phyloP scores from a whole-genome alignment of 2,797 vertebrate genomes.

The Clarias platycephalus region DNA sequence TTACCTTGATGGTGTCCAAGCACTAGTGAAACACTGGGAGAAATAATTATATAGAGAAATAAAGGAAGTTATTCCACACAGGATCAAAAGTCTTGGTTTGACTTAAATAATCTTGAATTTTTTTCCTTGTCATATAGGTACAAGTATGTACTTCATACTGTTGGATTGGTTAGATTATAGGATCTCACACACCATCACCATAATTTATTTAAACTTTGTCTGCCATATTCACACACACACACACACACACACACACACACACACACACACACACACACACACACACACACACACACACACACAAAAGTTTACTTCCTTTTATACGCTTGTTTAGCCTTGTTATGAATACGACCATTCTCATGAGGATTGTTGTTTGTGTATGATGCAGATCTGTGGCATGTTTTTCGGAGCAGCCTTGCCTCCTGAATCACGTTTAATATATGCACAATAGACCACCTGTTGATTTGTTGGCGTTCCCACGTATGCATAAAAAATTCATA shows the following conservation, averaged over 20 bases:
- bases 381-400: neutral
- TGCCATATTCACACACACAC: neutral
- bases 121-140: neutral
- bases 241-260: too few relatives aligned
- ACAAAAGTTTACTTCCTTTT: neutral
- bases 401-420: neutral
- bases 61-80: too few relatives aligned
- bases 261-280: neutral
- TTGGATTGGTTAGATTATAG: neutral
- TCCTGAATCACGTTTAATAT: neutral
- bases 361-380: neutral
- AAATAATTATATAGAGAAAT: too few relatives aligned
- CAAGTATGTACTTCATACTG: neutral
- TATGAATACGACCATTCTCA: neutral
- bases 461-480: slow-evolving; percentile 26
- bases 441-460: slow-evolving; percentile 23
- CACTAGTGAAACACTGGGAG: too few relatives aligned
- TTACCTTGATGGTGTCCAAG: too few relatives aligned
- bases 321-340: neutral
- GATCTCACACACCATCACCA: neutral
- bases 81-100: too few relatives aligned
- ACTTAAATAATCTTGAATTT: too few relatives aligned
- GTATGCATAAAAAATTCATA: neutral
- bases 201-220: neutral
- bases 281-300: neutral